These are phyloP conservation scores for Proterorhinus semilunaris DNA, from an alignment of 2,113 vertebrate genomes.

Conservation along the genomic window DNA sequence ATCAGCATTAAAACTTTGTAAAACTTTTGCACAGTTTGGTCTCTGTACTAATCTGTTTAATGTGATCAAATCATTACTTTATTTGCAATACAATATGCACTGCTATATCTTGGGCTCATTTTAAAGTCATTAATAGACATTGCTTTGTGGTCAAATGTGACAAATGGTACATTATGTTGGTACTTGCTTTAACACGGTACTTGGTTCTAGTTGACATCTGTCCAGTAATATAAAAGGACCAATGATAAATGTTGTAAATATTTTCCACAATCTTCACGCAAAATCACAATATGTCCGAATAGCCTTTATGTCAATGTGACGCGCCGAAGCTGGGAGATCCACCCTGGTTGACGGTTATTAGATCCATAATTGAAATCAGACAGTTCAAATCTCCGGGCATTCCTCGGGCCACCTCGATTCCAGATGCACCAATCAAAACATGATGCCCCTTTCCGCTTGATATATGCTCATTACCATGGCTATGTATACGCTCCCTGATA, in stretches of 20 bases:
- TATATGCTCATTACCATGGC: slow-evolving; percentile 33
- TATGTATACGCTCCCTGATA: slow-evolving; percentile 26
- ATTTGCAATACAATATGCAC: slow-evolving; percentile 38
- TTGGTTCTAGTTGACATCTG: slow-evolving; percentile 49
- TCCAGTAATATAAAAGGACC: slow-evolving; percentile 18
- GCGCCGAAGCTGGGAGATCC: slow-evolving; percentile 31
- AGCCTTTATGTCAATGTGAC: slow-evolving; percentile 29
- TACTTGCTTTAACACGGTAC: slow-evolving; percentile 68
- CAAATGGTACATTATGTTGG: slow-evolving; percentile 72
- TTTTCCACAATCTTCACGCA: slow-evolving; percentile 22
- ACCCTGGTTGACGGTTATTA: slow-evolving; percentile 22
- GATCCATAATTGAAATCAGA: slow-evolving; percentile 44
- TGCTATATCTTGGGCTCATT: slow-evolving; percentile 19
- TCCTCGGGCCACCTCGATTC: slow-evolving; percentile 8
- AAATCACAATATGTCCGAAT: slow-evolving; percentile 23
- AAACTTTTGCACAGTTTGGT: slow-evolving; percentile 18
- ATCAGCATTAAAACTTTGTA: background rate
- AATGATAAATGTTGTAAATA: slow-evolving; percentile 41
- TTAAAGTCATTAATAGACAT: slow-evolving; percentile 4
- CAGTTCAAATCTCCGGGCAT: slow-evolving; percentile 28
- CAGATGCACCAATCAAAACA: slow-evolving; percentile 5
- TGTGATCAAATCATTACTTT: slow-evolving; percentile 48
- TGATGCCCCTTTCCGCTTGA: slow-evolving; percentile 15
- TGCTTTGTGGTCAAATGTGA: slow-evolving; percentile 27
- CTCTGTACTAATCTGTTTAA: slow-evolving; percentile 54